Base-by-base conservation (phyloP, 2,888 invertebrate species). In the Drosophila meridiana region DNA sequence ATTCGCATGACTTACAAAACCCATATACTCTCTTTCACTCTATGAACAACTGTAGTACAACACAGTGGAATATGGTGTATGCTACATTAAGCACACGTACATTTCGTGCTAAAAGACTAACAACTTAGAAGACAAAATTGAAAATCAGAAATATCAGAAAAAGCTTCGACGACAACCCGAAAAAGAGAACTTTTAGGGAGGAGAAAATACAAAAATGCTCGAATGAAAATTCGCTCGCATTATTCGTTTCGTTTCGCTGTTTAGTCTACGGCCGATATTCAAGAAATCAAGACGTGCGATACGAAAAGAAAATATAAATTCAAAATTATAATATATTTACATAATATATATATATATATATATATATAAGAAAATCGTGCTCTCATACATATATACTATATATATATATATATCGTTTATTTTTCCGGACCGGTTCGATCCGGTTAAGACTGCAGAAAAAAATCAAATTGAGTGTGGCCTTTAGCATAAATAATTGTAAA, bases 201-300 rank as follows among this genome's bases (percentile, higher is more conserved):
- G 20, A 64, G 71, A 68, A 57, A 40, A 48, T 61, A 60, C 53
- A 60, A 84, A 60, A 66, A 62, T 69, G 60, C 62, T 62, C 59
- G 38, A 58, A 69, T 67, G 62, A 78, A 79, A 55, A 74, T 63
- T 70, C 64, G 69, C 64, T 71, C 64, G 58, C 36, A 58, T 65
- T 47, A 62, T 70, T 62, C 20, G 26, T 66, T 60, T 50, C 50
- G 53, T 5, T 48, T 28, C 28, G 50, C 66, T 55, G 45, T 74
- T 91, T 81, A 90, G 89, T 90, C 73, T 75, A 58, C 68, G 69
- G 69, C 72, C 75, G 72, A 75, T 67, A 63, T 74, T 66, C 87
- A 63, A 79, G 76, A 74, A 73, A 76, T 82, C 61, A 86, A 83
- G 87, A 83, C 90, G 90, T 82, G 70, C 69, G 62, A 62, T 78